Evolutionary conservation across 2,888 invertebrate species (phyloP), one percentile per base, ranked within the genome.

Genomic region (Adela reaumurella): DNA sequence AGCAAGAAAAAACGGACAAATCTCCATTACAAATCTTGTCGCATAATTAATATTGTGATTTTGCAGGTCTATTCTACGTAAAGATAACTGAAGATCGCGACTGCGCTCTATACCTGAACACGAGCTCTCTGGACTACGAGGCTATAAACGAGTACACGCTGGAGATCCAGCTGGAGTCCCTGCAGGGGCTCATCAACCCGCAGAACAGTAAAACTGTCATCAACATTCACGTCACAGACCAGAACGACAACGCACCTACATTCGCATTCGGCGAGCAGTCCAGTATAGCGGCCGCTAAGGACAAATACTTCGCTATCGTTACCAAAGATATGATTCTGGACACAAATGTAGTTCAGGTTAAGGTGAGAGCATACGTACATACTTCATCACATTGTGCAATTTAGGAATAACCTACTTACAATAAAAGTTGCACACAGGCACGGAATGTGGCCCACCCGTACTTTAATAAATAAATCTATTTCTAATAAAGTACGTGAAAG

Each of bases 241-340:
- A 92, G 1, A 97, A 97, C 64, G 96, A 97, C 64, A 95, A 96
- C 65, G 81, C 83, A 1, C 96, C 97, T 0, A 81, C 84, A 57
- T 97, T 96, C 63, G 68, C 88, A 0, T 90, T 88, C 59, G 87
- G 89, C 1, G 82, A 84, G 14, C 68, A 78, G 48, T 72, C 73
- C 0, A 73, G 79, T 1, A 74, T 81, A 45, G 70, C 76, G 2
- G 81, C 79, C 0, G 84, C 84, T 11, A 83, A 82, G 47, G 84
- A 83, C 49, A 88, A 89, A 47, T 94, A 91, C 65, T 92, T 89
- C 59, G 90, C 90, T 0, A 89, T 93, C 0, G 84, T 94, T 2
- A 83, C 89, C 0, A 82, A 84, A 46, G 86, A 88, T 57, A 85
- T 89, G 54, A 83, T 88, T 49, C 80, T 94, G 51, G 87, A 88